phyloP scores from a whole-genome alignment of 92 coral and sea anemone genomes.

The Ricordea florida region DNA sequence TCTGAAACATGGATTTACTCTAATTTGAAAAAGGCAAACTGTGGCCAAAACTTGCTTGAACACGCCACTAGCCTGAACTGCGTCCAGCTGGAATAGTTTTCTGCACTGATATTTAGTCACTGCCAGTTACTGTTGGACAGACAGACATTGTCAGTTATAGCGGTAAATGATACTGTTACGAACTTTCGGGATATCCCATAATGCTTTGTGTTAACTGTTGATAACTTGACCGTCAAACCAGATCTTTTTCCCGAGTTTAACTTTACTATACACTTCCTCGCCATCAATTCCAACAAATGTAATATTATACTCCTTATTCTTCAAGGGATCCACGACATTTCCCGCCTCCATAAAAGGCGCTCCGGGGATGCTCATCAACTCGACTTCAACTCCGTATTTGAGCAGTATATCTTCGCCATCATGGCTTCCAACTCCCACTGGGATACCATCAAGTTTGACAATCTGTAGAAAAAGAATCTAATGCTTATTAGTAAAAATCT shows the following conservation, averaged over 20 bases:
- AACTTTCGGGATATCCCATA: too few relatives aligned
- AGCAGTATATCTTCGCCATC: constrained; percentile 44
- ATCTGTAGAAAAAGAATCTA: constrained; percentile 42
- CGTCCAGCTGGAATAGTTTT: too few relatives aligned
- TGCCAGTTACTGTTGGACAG: too few relatives aligned
- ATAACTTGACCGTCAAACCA: constrained; percentile 58
- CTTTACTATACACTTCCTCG: constrained; percentile 30
- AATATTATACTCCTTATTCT: constrained; percentile 31
- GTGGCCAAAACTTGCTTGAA: too few relatives aligned
- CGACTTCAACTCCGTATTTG: constrained; percentile 67
- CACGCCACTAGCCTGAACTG: too few relatives aligned
- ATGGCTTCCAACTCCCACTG: constrained; percentile 29
- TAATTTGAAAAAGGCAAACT: too few relatives aligned
- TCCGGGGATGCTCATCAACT: constrained; percentile 58
- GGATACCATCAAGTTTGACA: constrained; percentile 63
- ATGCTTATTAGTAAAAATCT: too few relatives aligned
- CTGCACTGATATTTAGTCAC: too few relatives aligned
- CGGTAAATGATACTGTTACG: too few relatives aligned
- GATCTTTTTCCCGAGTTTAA: constrained; percentile 54
- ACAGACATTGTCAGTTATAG: too few relatives aligned
- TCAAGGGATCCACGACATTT: constrained; percentile 47
- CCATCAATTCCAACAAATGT: constrained; percentile 60
- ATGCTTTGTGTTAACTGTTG: too few relatives aligned
- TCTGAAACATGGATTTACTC: too few relatives aligned
- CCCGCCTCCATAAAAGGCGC: constrained; percentile 19